phyloP scores from a whole-genome alignment of 2,888 invertebrate species.

The Hyposoter dolosus region DNA sequence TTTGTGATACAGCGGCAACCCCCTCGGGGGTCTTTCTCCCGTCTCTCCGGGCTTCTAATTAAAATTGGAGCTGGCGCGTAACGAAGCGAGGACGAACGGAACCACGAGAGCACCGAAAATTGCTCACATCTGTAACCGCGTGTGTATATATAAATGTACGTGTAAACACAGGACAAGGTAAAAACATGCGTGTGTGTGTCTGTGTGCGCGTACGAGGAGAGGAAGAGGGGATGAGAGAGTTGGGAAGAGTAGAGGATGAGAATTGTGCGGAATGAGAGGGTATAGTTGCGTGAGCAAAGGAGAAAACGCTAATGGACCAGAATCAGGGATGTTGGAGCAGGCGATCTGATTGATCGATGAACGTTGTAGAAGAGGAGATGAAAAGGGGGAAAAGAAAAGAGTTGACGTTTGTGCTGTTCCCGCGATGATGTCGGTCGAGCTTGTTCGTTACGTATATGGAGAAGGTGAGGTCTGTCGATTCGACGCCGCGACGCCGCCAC shows the following conservation, averaged over 20 bases:
- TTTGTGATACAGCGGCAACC: constrained; percentile 21
- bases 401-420: constrained; percentile 41
- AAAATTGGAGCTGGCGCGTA: constrained; percentile 70
- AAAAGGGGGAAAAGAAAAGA: constrained; percentile 43
- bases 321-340: constrained; percentile 64
- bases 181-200: neutral
- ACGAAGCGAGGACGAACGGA: constrained; percentile 54
- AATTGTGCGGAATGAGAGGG: constrained; percentile 18
- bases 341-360: constrained; percentile 72
- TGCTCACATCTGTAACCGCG: constrained; percentile 48
- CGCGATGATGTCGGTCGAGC: constrained; percentile 29
- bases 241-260: neutral
- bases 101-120: constrained; percentile 49
- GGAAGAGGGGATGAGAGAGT: neutral
- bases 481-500: constrained; percentile 55
- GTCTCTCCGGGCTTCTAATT: constrained; percentile 68
- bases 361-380: constrained; percentile 53
- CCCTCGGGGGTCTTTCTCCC: neutral
- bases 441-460: constrained; percentile 31
- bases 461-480: constrained; percentile 43
- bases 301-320: constrained; percentile 72
- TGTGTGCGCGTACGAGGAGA: neutral
- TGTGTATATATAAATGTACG: constrained; percentile 14
- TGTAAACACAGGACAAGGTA: constrained; percentile 7
- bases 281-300: constrained; percentile 56